Base-by-base conservation (phyloP, 2,888 invertebrate species). In the Coelogynopora nodosa region DNA sequence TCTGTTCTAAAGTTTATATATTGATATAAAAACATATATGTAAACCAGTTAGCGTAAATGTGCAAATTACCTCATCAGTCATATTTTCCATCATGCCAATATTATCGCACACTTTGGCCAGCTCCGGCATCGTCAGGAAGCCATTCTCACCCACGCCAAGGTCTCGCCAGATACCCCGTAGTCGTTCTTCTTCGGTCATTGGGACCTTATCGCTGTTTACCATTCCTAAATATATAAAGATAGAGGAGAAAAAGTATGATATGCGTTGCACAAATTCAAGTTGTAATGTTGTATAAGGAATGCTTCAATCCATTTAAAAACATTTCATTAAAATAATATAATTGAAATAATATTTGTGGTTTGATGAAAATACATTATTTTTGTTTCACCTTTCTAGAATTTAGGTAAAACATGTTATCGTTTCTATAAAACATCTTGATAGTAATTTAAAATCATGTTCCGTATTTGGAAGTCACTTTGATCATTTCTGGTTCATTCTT, bases 41-140 rank as follows among this genome's bases (percentile, higher is more conserved):
- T 13, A 13, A 67, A 18, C 18, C 18, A 67, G 67, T 67, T 67
- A 18, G 67, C 13, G 13, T 67, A 67, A 67, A 18, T n/a, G n/a
- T n/a, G n/a, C n/a, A n/a, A n/a, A n/a, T 92, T 89, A 95, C 94
- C 90, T 94, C 94, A 89, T 94, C 93, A 26, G 94, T 94, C 90
- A 94, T 93, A 27, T 49, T 49, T 89, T 90, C 89, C 5, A 94
- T 94, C 91, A 94, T 93, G 86, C 94, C 94, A 88, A 94, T 94
- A 88, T 94, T 94, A 90, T 94, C 93, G 90, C 94, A 94, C 84
- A 95, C 94, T 88, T 93, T 92, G 88, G 93, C 93, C 89, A 95
- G 92, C 90, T 95, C 94, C 84, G 92, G 92, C 89, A 94, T 93
- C 90, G 94, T 94, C 86, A 94, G 93, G 90, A 92, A 94, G 27